These are phyloP conservation scores for Papilio polyxenes DNA, from an alignment of 1,140 invertebrate species.

Conservation along the genomic window DNA sequence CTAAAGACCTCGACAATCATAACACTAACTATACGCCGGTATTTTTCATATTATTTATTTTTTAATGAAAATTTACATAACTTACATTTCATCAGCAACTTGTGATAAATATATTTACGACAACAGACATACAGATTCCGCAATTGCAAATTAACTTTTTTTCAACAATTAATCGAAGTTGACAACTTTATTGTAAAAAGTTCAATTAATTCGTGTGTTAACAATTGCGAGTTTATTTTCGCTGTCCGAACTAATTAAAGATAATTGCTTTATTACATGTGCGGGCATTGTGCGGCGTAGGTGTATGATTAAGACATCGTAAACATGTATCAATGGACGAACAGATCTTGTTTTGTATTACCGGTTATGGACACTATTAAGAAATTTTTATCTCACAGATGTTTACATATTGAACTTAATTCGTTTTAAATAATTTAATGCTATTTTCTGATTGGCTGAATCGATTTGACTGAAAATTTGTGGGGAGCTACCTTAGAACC, in stretches of 20 bases:
- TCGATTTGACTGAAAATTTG: too few species aligned
- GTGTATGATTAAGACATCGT: constrained; percentile 1
- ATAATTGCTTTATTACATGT: constrained; percentile 22
- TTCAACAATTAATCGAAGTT: constrained; percentile 12
- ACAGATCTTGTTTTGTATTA: constrained; percentile 4
- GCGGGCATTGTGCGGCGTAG: not conserved
- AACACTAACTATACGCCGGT: not conserved
- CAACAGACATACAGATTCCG: not conserved
- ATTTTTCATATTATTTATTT: not conserved
- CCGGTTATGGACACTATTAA: constrained; percentile 3
- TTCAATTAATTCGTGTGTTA: not conserved
- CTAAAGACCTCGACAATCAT: not conserved
- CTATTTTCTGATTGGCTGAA: not conserved
- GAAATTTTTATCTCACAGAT: not conserved
- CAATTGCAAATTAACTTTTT: not conserved
- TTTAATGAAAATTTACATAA: not conserved
- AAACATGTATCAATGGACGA: constrained; percentile 10
- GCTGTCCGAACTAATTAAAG: constrained; percentile 15
- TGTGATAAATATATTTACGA: not conserved
- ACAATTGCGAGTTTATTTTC: constrained; percentile 24
- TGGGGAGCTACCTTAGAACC: too few species aligned
- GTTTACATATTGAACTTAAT: not conserved
- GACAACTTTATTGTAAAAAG: not conserved
- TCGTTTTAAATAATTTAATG: not conserved
- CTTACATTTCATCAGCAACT: not conserved